These are phyloP conservation scores for Stratiolaelaps scimitus DNA, from an alignment of 1,140 invertebrate species.

Conservation along the genomic window DNA sequence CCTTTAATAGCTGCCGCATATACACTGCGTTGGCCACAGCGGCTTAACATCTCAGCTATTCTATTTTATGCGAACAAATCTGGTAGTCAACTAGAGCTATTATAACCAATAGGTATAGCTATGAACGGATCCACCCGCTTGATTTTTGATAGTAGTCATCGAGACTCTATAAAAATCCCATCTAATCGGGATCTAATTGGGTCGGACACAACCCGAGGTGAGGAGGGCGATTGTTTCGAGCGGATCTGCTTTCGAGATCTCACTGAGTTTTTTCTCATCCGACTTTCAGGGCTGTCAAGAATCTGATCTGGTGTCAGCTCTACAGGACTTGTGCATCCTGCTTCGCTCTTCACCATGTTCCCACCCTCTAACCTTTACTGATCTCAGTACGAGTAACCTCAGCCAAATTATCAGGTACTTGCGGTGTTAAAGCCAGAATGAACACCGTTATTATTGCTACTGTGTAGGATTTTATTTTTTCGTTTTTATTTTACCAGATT, in stretches of 20 bases:
- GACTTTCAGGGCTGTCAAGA: constrained; percentile 8
- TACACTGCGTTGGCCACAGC: background rate
- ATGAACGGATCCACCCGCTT: too few species aligned
- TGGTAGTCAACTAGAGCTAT: too few species aligned
- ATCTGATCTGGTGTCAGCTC: background rate
- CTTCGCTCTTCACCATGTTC: background rate
- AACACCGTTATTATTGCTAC: constrained; percentile 1
- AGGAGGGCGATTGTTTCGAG: too few species aligned
- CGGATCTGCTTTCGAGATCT: too few species aligned
- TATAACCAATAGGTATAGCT: too few species aligned
- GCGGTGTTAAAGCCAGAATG: background rate
- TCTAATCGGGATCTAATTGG: too few species aligned
- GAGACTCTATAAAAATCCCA: too few species aligned
- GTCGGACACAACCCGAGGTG: too few species aligned
- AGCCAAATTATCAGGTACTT: background rate
- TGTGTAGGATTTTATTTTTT: too few species aligned
- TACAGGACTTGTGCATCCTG: background rate
- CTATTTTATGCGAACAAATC: background rate
- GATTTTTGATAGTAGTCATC: too few species aligned
- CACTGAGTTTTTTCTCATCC: too few species aligned
- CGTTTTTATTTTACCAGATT: too few species aligned
- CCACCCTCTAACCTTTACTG: background rate
- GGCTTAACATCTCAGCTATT: background rate
- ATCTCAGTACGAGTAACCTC: background rate
- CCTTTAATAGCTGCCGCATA: background rate